Conservation (phyloP, 2,113 vertebrate species). For the Sphyrna mokarran region DNA sequence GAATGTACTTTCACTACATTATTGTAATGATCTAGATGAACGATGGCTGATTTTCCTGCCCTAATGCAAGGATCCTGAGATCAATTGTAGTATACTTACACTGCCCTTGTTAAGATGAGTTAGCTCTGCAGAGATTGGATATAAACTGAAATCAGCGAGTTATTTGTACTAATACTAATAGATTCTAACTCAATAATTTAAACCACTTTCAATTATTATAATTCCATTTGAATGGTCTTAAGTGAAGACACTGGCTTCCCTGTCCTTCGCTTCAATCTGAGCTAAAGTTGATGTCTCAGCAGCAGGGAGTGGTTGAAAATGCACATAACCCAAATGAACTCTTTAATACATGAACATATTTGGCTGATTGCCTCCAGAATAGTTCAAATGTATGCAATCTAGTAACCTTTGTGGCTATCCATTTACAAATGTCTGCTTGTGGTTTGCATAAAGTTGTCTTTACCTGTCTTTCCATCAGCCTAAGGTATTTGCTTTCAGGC, state of each 20-base stretch:
- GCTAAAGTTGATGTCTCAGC: neutral
- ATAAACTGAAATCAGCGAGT: neutral
- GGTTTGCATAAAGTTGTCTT: neutral
- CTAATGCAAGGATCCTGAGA: neutral
- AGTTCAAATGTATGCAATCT: neutral
- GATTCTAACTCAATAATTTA: neutral
- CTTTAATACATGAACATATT: neutral
- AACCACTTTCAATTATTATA: neutral
- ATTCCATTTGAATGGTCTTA: neutral
- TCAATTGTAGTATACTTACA: neutral
- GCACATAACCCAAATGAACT: neutral
- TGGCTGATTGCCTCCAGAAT: neutral
- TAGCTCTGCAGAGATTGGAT: neutral
- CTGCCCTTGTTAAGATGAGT: neutral
- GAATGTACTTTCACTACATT: neutral
- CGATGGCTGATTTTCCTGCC: neutral
- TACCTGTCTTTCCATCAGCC: neutral
- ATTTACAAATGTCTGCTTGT: neutral
- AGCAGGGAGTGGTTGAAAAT: neutral
- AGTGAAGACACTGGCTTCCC: neutral
- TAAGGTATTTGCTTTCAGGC: slow-evolving; percentile 1
- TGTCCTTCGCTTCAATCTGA: neutral
- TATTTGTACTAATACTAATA: neutral
- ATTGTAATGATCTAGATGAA: neutral
- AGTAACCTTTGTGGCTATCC: neutral